These are phyloP conservation scores for Porites rus DNA, from an alignment of 92 coral and sea anemone genomes.

Conservation along the genomic window DNA sequence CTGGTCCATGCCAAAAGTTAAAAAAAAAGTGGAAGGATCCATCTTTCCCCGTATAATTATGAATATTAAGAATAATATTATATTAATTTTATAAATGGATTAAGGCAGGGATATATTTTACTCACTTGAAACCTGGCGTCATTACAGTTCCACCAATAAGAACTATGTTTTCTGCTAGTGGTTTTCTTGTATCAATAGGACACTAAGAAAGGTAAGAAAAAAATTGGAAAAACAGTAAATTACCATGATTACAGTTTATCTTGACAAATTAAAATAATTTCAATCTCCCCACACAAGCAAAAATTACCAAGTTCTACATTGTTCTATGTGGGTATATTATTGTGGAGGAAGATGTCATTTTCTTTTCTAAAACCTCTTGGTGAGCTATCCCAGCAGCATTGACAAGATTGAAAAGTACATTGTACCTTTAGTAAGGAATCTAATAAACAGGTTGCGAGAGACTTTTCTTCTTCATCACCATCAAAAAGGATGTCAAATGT, in stretches of 20 bases:
- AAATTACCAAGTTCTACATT: too few species aligned
- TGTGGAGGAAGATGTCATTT: too few species aligned
- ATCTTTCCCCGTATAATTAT: too few species aligned
- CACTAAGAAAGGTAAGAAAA: slow-evolving; percentile 57
- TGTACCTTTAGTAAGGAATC: slow-evolving; percentile 90
- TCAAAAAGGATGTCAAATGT: slow-evolving; percentile 95
- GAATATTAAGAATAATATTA: too few species aligned
- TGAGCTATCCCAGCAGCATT: not conserved
- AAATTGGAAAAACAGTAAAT: not conserved
- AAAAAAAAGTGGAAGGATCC: too few species aligned
- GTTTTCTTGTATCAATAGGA: slow-evolving; percentile 94
- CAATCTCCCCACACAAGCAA: too few species aligned
- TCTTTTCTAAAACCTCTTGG: too few species aligned
- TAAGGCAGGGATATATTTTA: not conserved
- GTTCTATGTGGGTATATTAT: too few species aligned
- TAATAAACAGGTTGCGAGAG: slow-evolving; percentile 85
- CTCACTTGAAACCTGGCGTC: slow-evolving; percentile 99
- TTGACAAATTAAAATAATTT: too few species aligned
- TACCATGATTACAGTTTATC: too few species aligned
- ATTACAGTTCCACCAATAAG: slow-evolving; percentile 93
- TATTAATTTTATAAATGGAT: too few species aligned
- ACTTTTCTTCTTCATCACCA: slow-evolving; percentile 97
- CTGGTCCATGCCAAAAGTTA: too few species aligned
- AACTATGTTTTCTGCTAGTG: slow-evolving; percentile 90
- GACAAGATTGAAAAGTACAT: not conserved